Base-by-base conservation (phyloP, 2,888 invertebrate species). In the Cantharis flavilabris region DNA sequence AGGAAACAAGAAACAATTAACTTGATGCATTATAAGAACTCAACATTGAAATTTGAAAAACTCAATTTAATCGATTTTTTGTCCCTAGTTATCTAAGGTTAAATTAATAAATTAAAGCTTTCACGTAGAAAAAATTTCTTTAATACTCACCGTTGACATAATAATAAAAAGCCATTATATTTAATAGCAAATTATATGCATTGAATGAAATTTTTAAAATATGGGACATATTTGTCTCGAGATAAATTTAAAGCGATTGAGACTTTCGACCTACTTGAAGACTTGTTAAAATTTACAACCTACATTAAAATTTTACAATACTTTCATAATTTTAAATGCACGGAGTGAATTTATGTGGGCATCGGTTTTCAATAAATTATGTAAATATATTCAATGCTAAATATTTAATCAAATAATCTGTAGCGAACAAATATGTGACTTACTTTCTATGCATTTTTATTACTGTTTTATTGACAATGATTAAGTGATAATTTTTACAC, bases 201-300 rank as follows among this genome's bases (percentile, higher is more conserved):
- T 49, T 49, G 49, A 49, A 49, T 49, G n/a, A 49, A 49, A 49
- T 49, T 49, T 13, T n/a, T n/a, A 49, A 49, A 49, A 49, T 49
- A 49, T 49, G 49, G 49, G 49, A 49, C 49, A 49, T 49, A 49
- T 49, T 49, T n/a, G 49, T 49, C n/a, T 49, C n/a, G 49, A 49
- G 49, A 49, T 49, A 49, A 49, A 49, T 49, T 49, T 49, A 49
- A 49, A n/a, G 49, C 49, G 49, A 49, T 49, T 49, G 49, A 49
- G 49, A 49, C 49, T 49, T 67, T 67, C 26, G 65, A 67, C 65
- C 65, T 67, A 67, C 65, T 67, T 67, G 65, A 67, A n/a, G 65
- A 67, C 20, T 67, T 67, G 65, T 67, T 67, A 23, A 67, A 67
- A 67, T 67, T 67, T 67, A 67, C 65, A 67, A 67, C 65, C 65